Evolutionary conservation across 2,888 invertebrate species (phyloP), one percentile per base, ranked within the genome.

Genomic region (Malthinus flaveolus): DNA sequence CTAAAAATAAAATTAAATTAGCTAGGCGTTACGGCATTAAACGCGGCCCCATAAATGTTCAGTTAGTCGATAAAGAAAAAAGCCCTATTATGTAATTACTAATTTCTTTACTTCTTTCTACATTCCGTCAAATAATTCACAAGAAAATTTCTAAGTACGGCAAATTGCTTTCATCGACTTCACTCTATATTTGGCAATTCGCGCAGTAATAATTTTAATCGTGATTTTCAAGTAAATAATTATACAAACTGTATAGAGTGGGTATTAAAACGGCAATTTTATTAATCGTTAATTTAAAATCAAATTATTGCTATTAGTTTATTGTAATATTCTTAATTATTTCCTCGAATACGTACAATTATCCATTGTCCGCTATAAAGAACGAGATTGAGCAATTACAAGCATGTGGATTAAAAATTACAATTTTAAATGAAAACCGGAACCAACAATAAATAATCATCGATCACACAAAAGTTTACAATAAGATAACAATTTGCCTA

Each of bases 101-200:
- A 46, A 49, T 15, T 49, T 36, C 33, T 37, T 23, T 36, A 49
- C 31, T 33, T 33, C 48, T 44, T 56, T 33, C 49, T 46, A 44
- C 56, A 46, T 49, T 46, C 56, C 56, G 49, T 56, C 49, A 49
- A 56, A 56, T 32, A 49, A 56, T 56, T 45, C 45, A 56, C 49
- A 49, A 49, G 34, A 9, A 49, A 49, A 49, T 49, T 54, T 37
- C 45, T 56, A 56, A 56, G 45, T 56, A 45, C 44, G 45, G 56
- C 49, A 56, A 56, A 56, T 56, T 49, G 56, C 56, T 56, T 56
- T 56, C 45, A 49, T 56, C 53, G 32, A 32, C 36, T 37, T 33
- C 49, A 13, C 31, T 4, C 56, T 56, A 42, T 49, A 56, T 56
- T 56, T 56, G 49, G 49, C 56, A 49, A 48, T 39, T 55, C 48